Percentiles rank a stretch among this genome's conserved stretches.
Evolutionary conservation across 2,888 invertebrate genomes (phyloP).

Genomic region (Apamea crenata): DNA sequence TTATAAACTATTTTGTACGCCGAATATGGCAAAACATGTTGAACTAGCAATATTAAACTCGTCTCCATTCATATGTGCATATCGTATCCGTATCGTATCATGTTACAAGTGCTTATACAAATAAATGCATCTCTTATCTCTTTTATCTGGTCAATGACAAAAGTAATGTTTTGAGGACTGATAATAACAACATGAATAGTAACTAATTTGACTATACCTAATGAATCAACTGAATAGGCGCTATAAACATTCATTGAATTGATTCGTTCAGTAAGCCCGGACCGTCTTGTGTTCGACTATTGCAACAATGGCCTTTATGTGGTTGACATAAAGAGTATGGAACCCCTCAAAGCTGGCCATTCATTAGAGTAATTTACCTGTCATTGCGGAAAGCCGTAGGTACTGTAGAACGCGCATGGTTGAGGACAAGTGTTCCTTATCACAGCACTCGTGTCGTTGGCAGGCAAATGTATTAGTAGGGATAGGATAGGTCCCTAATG

Average conservation of each 20-base stretch:
- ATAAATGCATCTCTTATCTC: too few relatives aligned
- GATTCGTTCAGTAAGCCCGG: slow-evolving; percentile 11
- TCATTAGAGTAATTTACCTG: slow-evolving; percentile 21
- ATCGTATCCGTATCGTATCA: too few relatives aligned
- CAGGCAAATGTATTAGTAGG: neutral
- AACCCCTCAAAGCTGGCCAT: slow-evolving; percentile 11
- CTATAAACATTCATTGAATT: slow-evolving; percentile 2
- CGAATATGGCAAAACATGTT: too few relatives aligned
- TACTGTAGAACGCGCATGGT: neutral
- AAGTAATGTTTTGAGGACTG: neutral
- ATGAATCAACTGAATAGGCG: neutral
- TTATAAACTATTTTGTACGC: too few relatives aligned
- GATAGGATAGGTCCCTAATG: neutral
- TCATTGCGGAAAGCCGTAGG: neutral
- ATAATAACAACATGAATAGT: neutral
- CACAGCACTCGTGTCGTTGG: slow-evolving; percentile 5
- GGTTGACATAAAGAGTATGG: neutral
- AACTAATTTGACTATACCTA: neutral
- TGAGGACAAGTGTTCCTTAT: slow-evolving; percentile 12
- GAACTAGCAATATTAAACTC: too few relatives aligned
- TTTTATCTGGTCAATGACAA: too few relatives aligned
- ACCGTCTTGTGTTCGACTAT: neutral
- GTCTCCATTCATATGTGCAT: too few relatives aligned
- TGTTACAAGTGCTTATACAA: too few relatives aligned
- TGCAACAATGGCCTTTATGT: slow-evolving; percentile 5